Percentiles rank a stretch among this genome's conserved stretches.
Conservation (phyloP, 1,140 invertebrate species). For the Camponotus vicinus region DNA sequence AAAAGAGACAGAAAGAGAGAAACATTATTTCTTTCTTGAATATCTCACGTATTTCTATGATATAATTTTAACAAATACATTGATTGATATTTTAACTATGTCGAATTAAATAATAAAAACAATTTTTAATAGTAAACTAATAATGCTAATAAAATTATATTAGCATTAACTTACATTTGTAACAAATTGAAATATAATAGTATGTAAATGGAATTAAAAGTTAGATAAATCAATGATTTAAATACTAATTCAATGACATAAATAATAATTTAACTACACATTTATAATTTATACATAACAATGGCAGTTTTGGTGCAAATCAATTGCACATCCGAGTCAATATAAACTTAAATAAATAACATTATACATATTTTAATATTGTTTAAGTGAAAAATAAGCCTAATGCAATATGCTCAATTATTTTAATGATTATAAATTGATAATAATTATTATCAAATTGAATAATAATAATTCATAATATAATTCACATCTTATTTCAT, state of each 20-base stretch:
- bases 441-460: neutral
- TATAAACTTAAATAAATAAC: neutral
- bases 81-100: neutral
- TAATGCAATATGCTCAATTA: neutral
- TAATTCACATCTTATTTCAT: neutral
- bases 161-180: neutral
- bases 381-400: neutral
- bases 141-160: constrained; percentile 2
- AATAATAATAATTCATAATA: neutral
- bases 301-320: neutral
- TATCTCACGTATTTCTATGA: neutral
- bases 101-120: neutral
- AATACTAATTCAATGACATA: no score
- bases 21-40: neutral
- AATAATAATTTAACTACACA: no score
- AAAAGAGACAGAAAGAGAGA: no score
- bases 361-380: neutral
- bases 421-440: neutral
- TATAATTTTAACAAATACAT: neutral
- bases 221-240: no score
- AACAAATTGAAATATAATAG: neutral
- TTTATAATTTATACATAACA: neutral
- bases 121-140: neutral
- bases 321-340: neutral
- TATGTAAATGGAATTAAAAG: no score